Percentiles rank a stretch among this genome's conserved stretches.
Conservation (phyloP, 2,113 vertebrate species). For the Apaloderma vittatum region DNA sequence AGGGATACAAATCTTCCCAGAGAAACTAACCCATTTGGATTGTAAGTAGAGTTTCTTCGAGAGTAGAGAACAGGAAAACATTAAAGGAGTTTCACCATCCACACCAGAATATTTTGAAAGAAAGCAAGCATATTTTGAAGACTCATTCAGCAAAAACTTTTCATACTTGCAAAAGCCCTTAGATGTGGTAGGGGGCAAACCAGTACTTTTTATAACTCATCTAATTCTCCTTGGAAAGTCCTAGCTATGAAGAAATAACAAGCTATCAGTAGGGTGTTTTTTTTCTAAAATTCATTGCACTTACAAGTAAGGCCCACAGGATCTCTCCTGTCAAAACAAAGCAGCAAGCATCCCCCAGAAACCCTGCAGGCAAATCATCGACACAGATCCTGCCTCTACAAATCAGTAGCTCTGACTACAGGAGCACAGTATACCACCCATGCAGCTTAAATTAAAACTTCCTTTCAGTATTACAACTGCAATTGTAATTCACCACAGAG, state of each 20-base stretch:
- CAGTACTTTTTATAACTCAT: neutral
- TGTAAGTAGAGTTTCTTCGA: neutral
- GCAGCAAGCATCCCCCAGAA: neutral
- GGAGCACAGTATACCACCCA: neutral
- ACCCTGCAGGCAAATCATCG: neutral
- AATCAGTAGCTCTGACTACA: neutral
- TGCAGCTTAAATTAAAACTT: neutral
- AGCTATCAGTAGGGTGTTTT: neutral
- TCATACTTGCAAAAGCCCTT: neutral
- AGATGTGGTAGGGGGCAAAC: fast-evolving
- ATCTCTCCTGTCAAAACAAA: neutral
- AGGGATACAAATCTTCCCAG: neutral
- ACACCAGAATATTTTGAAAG: neutral
- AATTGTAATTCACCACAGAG: neutral
- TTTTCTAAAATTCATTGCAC: neutral
- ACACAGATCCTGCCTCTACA: neutral
- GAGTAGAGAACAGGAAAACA: neutral
- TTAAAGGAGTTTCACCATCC: neutral
- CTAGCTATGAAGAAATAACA: neutral
- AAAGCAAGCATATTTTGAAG: neutral
- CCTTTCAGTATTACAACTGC: neutral
- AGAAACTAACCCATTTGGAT: neutral
- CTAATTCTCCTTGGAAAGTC: neutral
- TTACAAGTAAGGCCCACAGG: neutral
- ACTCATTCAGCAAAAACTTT: neutral